Evolutionary conservation across 1,140 invertebrate genomes (phyloP).

Genomic region (Drosophila lacteicornis): DNA sequence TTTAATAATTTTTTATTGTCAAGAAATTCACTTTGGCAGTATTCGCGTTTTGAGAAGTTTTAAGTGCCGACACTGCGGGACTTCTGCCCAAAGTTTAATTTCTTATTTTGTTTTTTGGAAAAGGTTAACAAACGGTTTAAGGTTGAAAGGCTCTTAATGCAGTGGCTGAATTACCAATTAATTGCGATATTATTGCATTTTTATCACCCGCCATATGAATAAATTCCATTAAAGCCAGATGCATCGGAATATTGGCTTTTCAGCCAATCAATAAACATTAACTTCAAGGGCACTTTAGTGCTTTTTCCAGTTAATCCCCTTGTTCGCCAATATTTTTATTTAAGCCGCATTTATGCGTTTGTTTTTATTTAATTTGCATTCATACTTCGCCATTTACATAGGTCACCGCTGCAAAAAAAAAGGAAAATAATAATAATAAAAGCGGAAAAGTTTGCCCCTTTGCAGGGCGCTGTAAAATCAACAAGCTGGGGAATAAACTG

Average conservation of each 20-base stretch:
- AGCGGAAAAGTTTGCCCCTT: slow-evolving; percentile 11
- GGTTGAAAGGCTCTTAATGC: neutral
- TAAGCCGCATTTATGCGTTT: slow-evolving; percentile 33
- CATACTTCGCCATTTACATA: slow-evolving; percentile 26
- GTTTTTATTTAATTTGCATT: slow-evolving; percentile 64
- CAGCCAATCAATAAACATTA: slow-evolving; percentile 8
- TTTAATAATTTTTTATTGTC: slow-evolving; percentile 79
- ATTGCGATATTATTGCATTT: neutral
- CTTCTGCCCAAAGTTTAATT: slow-evolving; percentile 42
- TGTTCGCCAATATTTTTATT: slow-evolving; percentile 28
- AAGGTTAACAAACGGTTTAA: slow-evolving; percentile 33
- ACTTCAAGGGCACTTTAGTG: slow-evolving; percentile 26
- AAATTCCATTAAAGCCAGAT: slow-evolving; percentile 20
- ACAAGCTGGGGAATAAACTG: slow-evolving; percentile 15
- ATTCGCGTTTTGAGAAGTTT: slow-evolving; percentile 52
- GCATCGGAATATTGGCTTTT: slow-evolving; percentile 2
- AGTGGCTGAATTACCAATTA: neutral
- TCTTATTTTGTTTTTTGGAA: slow-evolving; percentile 37
- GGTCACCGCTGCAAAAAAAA: slow-evolving; percentile 12
- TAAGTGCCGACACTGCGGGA: slow-evolving; percentile 30
- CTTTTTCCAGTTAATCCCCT: slow-evolving; percentile 33
- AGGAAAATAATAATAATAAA: neutral
- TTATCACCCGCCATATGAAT: neutral
- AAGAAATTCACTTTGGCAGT: slow-evolving; percentile 33
- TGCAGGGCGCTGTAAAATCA: slow-evolving; percentile 10